Evolutionary conservation across 92 coral and sea anemone species (phyloP), one percentile per base, ranked within the genome.

Genomic region (Virgularia gustaviana): DNA sequence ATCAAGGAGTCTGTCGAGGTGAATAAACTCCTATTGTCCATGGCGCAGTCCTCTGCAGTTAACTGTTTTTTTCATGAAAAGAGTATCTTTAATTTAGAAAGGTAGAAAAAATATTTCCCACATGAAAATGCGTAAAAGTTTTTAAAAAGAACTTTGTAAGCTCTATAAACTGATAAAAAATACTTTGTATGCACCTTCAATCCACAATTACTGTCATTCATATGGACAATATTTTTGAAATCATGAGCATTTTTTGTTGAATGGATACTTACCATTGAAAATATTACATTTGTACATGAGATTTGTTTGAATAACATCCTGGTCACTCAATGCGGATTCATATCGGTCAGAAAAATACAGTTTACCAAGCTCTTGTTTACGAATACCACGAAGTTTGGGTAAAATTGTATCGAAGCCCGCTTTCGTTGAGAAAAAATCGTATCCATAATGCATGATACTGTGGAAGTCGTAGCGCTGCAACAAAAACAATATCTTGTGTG

Each of bases 401-500:
- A 49, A 49, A 65, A 88, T 73, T 6, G 95, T 88, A 49, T 68
- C 45, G 9, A 63, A 57, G 24, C 84, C 71, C 12, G 49, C 39
- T 72, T 81, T 74, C 34, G 44, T 75, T 49, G 89, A 79, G 82
- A 81, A 85, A 42, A 76, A 79, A 24, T 24, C 64, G 33, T 67
- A 54, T 36, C 95, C 95, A 57, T 88, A 88, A 1, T 83, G 87
- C 95, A 88, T 88, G 20, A 88, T 88, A 37, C 89, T 85, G 31
- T 78, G 77, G 65, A 72, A 88, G 44, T 88, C 95, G 45, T 83
- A 88, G 24, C 83, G 88, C 95, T 88, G 52, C 0, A 45, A 18
- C 9, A 36, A 33, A 58, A 44, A 36, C 6, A 49, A n/a, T n/a
- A n/a, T n/a, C n/a, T n/a, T n/a, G n/a, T n/a, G n/a, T n/a, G n/a